A percentile compares a stretch with the other conserved stretches of the same genome.
Conservation (phyloP, 2,113 vertebrate genomes). For the Prionailurus viverrinus region DNA sequence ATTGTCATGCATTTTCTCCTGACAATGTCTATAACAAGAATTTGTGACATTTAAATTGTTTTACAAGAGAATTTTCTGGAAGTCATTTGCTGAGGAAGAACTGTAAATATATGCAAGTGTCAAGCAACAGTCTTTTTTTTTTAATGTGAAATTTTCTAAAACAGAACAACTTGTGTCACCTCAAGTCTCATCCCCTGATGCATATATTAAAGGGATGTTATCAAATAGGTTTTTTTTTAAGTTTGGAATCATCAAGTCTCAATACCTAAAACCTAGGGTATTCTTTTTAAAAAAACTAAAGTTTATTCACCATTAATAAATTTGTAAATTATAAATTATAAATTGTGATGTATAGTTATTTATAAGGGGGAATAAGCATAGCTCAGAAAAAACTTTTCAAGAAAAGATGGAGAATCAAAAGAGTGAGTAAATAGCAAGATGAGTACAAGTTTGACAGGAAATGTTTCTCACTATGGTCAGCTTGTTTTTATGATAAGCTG, state of each 20-base stretch:
- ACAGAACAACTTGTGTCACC: constrained; percentile 50
- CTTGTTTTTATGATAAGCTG: not conserved
- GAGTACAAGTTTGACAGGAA: not conserved
- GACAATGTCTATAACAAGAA: constrained; percentile 53
- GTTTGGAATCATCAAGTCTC: constrained; percentile 38
- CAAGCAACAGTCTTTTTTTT: constrained; percentile 24
- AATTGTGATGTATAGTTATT: not conserved
- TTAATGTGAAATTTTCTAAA: constrained; percentile 9
- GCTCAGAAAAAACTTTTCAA: not conserved
- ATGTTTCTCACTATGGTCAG: too few relatives aligned
- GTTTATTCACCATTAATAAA: constrained; percentile 40
- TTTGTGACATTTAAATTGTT: constrained; percentile 23
- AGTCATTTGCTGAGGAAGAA: not conserved
- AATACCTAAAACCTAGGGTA: constrained; percentile 46
- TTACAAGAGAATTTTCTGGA: constrained; percentile 58
- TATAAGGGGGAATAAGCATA: not conserved
- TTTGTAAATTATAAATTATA: constrained; percentile 9
- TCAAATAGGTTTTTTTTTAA: constrained; percentile 30
- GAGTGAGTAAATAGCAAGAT: not conserved
- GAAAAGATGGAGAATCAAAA: not conserved
- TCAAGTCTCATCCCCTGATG: constrained; percentile 22
- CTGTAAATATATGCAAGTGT: constrained; percentile 57
- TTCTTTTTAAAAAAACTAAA: constrained; percentile 69
- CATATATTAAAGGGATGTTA: not conserved
- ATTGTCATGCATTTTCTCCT: constrained; percentile 51